Evolutionary conservation across 2,797 vertebrate genomes (phyloP).

Genomic region (Pseudocheirus occidentalis): DNA sequence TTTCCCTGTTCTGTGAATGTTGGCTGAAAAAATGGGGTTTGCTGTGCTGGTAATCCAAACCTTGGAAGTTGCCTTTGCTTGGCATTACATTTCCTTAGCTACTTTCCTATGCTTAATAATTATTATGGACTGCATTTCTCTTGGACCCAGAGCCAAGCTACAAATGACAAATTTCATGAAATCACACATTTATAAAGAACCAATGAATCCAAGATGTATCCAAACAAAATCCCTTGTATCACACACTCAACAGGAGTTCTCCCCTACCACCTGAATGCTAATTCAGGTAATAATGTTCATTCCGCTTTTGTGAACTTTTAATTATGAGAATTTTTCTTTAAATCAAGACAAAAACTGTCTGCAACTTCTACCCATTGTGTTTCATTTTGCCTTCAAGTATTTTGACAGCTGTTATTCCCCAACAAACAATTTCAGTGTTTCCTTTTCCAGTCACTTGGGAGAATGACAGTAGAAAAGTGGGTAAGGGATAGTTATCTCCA

Average conservation of each 20-base stretch:
- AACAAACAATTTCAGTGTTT: neutral
- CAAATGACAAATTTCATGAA: neutral
- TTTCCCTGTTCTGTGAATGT: no score
- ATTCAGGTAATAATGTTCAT: neutral
- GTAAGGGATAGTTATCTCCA: neutral
- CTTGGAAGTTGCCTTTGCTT: no score
- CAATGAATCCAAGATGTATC: neutral
- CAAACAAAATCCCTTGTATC: neutral
- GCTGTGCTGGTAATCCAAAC: no score
- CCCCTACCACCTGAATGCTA: neutral
- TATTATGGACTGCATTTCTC: neutral
- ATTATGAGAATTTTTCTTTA: neutral
- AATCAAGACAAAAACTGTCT: neutral
- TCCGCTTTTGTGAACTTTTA: neutral
- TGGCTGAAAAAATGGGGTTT: no score
- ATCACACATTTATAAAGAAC: neutral
- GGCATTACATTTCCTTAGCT: neutral
- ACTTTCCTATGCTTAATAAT: neutral
- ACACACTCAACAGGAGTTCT: neutral
- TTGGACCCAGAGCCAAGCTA: neutral
- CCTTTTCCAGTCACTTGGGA: neutral
- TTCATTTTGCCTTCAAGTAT: neutral
- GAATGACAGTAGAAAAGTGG: neutral
- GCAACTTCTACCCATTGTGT: neutral
- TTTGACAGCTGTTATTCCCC: neutral